Evolutionary conservation across 2,888 invertebrate genomes (phyloP).

Genomic region (Actias luna): DNA sequence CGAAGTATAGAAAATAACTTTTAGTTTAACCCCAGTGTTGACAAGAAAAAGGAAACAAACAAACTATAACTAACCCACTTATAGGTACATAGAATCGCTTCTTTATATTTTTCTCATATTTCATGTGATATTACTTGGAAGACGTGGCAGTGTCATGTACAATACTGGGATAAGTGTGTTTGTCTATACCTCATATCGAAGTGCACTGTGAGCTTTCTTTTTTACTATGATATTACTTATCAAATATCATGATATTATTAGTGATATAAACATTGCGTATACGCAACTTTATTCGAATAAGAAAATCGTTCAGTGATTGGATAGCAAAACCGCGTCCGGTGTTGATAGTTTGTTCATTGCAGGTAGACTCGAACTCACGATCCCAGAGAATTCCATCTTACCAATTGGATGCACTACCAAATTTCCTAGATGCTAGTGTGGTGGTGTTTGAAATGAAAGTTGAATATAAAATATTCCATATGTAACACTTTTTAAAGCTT

Average conservation of each 20-base stretch:
- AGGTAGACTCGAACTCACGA: too few species aligned
- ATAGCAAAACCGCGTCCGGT: too few species aligned
- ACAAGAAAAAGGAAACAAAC: neutral
- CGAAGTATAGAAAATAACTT: neutral
- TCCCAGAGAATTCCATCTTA: too few species aligned
- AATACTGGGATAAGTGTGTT: constrained; percentile 29
- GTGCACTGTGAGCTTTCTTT: neutral
- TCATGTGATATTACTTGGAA: constrained; percentile 16
- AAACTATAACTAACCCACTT: too few species aligned
- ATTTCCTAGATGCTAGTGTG: too few species aligned
- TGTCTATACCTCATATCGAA: neutral
- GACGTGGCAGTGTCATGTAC: constrained; percentile 23
- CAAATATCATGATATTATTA: neutral
- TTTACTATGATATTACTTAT: neutral
- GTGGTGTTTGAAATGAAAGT: too few species aligned
- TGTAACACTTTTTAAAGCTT: too few species aligned
- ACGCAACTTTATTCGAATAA: neutral
- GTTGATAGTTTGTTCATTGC: too few species aligned
- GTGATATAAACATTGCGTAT: neutral
- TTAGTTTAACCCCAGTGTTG: neutral
- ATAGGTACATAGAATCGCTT: too few species aligned
- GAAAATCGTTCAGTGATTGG: neutral
- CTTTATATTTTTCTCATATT: constrained; percentile 1
- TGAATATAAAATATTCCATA: too few species aligned
- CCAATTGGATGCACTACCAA: too few species aligned